Conservation (phyloP, 2,888 invertebrate species). For the Penaeus monodon region DNA sequence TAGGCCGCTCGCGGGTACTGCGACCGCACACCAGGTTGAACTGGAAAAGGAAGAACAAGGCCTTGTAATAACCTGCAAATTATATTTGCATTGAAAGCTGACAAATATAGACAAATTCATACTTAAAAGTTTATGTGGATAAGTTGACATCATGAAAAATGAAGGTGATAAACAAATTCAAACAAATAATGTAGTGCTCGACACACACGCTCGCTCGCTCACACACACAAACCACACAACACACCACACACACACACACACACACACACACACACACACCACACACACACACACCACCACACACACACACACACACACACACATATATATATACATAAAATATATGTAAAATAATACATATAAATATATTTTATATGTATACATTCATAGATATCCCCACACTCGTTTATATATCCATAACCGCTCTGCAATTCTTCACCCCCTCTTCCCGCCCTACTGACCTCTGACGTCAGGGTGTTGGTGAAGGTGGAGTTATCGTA, state of each 20-base stretch:
- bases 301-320: neutral
- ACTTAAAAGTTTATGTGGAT: neutral
- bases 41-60: neutral
- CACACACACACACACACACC: no score
- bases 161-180: no score
- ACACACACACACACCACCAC: neutral
- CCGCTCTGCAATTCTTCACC: no score
- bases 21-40: no score
- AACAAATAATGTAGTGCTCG: neutral
- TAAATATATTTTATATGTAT: conserved; percentile 35
- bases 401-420: neutral
- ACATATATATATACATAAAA: neutral
- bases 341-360: conserved; percentile 1
- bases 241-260: no score
- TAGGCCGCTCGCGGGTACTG: no score
- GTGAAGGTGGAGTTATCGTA: no score
- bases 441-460: no score
- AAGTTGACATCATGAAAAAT: no score
- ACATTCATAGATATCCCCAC: conserved; percentile 4
- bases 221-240: no score
- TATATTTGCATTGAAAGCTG: neutral
- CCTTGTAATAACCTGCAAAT: neutral
- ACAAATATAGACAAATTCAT: neutral
- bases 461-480: no score
- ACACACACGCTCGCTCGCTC: no score